A percentile compares a stretch with the other conserved stretches of the same genome.
Conservation (phyloP, 53 echinoderm and acorn worm species). For the Holothuria leucospilota region DNA sequence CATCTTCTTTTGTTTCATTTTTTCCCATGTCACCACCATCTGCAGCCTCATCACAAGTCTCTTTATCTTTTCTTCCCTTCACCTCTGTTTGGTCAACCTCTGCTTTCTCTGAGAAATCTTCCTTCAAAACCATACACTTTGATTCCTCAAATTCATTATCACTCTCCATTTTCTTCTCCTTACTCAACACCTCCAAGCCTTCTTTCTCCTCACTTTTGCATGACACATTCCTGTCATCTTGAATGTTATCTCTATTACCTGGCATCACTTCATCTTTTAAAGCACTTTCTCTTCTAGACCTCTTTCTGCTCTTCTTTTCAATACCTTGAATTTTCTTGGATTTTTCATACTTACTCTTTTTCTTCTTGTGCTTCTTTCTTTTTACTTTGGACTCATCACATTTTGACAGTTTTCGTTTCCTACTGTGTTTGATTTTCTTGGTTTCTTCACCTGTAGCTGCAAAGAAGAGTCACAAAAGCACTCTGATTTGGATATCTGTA, state of each 20-base stretch:
- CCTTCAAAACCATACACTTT: neutral
- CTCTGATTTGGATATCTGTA: no score
- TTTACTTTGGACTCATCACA: neutral
- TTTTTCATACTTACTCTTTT: conserved; percentile 17
- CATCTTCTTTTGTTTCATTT: neutral
- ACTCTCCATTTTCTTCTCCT: neutral
- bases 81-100: neutral
- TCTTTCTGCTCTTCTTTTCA: neutral
- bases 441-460: neutral
- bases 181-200: neutral
- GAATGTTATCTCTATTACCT: neutral
- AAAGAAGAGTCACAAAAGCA: no score
- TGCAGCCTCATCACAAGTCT: neutral
- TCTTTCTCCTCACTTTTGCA: neutral
- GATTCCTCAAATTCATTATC: neutral
- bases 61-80: neutral
- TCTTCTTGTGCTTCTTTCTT: conserved; percentile 33
- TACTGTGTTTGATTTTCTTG: neutral
- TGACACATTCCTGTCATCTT: neutral
- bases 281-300: neutral
- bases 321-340: neutral
- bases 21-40: neutral
- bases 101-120: neutral
- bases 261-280: neutral
- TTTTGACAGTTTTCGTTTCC: conserved; percentile 28